Base-by-base conservation (phyloP, 2,113 vertebrate genomes). In the Talpa occidentalis region DNA sequence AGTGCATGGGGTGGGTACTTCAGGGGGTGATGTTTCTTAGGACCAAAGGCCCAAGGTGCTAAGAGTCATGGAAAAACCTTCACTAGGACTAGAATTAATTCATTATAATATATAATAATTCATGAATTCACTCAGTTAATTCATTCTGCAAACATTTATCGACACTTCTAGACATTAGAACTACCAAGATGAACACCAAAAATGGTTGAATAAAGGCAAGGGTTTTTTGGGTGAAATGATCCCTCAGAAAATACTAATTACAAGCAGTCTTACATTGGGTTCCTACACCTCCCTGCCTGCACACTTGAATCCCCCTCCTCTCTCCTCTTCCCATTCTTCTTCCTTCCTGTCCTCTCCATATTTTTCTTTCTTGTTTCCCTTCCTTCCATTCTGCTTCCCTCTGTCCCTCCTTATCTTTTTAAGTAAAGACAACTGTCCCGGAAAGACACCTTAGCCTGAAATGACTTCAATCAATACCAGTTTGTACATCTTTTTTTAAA, bases 1-100 rank as follows among this genome's bases (percentile, higher is more conserved):
- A 47, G 47, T 7, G 16, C 14, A 6, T 42, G 24, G 14, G 11
- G 26, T 32, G 8, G 28, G 37, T 0, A 0, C 1, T 24, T 22
- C 5, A 8, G 24, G 19, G 42, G 49, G 12, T 9, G 21, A 56
- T 26, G 26, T 73, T 7, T 56, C 52, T 42, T 30, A 49, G 56
- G 69, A 85, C 62, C 37, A 3, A 32, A 54, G 37, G 26, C 35
- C 16, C 21, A 32, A 4, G 30, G 76, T 66, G n/a, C 30, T 56
- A 42, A 67, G 14, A 5, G 10, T 28, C 1, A 6, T 49, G 49
- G 44, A 91, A 11, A 67, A 69, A 32, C 35, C 66, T 69, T 81
- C 60, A 44, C 62, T 69, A n/a, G 52, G 42, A 15, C 74, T 37
- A 2, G 16, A 54, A 72, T 26, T 8, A 62, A 28, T 26, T 54